Percentiles rank a stretch among this genome's conserved stretches.
phyloP scores from a whole-genome alignment of 2,888 invertebrate species.

The Drosophila setosimentum region DNA sequence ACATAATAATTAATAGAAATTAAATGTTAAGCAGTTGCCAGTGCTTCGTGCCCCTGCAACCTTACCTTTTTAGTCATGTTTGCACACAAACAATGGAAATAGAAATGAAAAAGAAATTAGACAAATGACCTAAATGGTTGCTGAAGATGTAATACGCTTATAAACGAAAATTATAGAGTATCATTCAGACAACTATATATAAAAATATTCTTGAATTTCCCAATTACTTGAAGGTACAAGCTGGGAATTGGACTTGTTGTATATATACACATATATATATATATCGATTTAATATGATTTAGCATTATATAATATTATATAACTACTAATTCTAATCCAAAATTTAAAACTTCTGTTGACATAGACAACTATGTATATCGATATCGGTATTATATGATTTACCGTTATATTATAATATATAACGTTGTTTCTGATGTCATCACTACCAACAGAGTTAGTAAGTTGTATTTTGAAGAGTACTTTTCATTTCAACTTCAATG shows the following conservation, averaged over 20 bases:
- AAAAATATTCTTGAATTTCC: background rate
- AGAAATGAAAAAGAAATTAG: background rate
- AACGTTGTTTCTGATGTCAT: background rate
- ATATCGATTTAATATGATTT: background rate
- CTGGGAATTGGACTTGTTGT: background rate
- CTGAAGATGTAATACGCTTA: conserved; percentile 12
- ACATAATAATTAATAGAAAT: conserved; percentile 69
- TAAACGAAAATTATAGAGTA: background rate
- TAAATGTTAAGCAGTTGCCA: conserved; percentile 54
- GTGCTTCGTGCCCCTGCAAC: conserved; percentile 3
- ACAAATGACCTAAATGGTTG: background rate
- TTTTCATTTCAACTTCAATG: background rate
- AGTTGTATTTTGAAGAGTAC: background rate
- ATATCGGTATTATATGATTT: too few relatives aligned
- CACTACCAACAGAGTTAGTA: background rate
- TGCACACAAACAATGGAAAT: conserved; percentile 20
- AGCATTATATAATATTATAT: background rate
- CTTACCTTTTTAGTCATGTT: conserved; percentile 19
- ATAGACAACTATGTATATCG: background rate
- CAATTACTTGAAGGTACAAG: background rate
- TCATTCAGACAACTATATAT: background rate
- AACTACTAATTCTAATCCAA: background rate
- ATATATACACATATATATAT: background rate
- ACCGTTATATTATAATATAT: too few relatives aligned
- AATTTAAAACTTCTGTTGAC: background rate